These are phyloP conservation scores for Malacoctenus gilli DNA, from an alignment of 2,797 vertebrate species.

Conservation along the genomic window DNA sequence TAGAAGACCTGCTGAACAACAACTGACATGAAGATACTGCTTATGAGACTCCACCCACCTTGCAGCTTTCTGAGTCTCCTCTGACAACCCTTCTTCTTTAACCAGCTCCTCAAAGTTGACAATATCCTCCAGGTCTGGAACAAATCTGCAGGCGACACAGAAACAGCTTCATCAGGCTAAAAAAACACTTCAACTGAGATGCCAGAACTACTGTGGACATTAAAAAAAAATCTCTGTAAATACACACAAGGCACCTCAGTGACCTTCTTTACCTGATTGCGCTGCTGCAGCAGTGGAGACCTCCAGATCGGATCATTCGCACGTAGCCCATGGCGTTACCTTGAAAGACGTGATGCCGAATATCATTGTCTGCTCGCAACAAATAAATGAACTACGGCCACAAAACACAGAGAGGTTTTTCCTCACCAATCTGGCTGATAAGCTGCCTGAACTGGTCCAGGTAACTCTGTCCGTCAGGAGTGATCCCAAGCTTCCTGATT, in stretches of 20 bases:
- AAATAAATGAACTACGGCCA: background rate
- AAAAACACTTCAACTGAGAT: no score
- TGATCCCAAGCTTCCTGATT: slow-evolving; percentile 96
- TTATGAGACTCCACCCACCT: slow-evolving; percentile 84
- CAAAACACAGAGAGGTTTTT: background rate
- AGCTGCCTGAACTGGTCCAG: slow-evolving; percentile 98
- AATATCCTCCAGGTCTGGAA: slow-evolving; percentile 98
- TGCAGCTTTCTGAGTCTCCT: slow-evolving; percentile 92
- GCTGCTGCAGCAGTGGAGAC: slow-evolving; percentile 97
- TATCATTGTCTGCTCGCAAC: background rate
- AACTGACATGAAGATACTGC: no score
- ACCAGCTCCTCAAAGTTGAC: slow-evolving; percentile 98
- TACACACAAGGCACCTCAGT: no score
- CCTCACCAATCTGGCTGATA: slow-evolving; percentile 96
- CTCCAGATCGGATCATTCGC: slow-evolving; percentile 98
- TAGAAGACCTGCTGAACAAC: no score
- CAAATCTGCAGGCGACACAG: slow-evolving; percentile 84
- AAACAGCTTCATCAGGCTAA: background rate
- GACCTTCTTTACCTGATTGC: slow-evolving; percentile 89
- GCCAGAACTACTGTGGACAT: no score
- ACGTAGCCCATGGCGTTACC: slow-evolving; percentile 99
- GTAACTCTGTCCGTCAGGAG: slow-evolving; percentile 97
- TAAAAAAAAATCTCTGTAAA: no score
- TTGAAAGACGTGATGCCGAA: slow-evolving; percentile 54
- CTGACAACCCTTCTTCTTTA: slow-evolving; percentile 94